phyloP scores from a whole-genome alignment of 2,113 vertebrate genomes.

The Chloropsis cyanopogon region DNA sequence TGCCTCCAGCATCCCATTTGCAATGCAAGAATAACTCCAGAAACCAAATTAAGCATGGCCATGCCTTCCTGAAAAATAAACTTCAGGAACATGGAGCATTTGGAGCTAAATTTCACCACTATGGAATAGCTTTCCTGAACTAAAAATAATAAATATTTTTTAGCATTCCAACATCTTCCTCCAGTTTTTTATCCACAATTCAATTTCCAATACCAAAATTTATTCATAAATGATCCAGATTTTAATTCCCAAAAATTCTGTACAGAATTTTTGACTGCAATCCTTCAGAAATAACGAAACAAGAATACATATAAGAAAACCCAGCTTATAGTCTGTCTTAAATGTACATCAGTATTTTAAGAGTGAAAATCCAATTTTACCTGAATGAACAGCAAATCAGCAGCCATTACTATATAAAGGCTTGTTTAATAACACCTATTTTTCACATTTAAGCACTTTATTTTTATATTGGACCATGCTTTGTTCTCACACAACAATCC shows the following conservation, averaged over 20 bases:
- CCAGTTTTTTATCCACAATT: background rate
- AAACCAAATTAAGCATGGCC: background rate
- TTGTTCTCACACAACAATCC: background rate
- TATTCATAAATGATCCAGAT: background rate
- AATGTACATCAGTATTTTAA: background rate
- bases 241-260: background rate
- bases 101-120: background rate
- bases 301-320: background rate
- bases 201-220: background rate
- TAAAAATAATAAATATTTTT: background rate
- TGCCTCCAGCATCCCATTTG: background rate
- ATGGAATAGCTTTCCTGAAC: fast-evolving
- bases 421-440: background rate
- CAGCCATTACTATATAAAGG: background rate
- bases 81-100: background rate
- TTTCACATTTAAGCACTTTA: background rate
- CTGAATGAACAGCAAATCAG: background rate
- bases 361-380: background rate
- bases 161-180: background rate
- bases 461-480: background rate
- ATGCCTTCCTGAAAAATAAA: background rate
- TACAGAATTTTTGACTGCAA: background rate
- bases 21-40: background rate
- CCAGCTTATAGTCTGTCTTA: background rate
- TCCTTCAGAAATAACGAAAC: background rate